Evolutionary conservation across 2,113 vertebrate genomes (phyloP).

Genomic region (Podiceps cristatus): DNA sequence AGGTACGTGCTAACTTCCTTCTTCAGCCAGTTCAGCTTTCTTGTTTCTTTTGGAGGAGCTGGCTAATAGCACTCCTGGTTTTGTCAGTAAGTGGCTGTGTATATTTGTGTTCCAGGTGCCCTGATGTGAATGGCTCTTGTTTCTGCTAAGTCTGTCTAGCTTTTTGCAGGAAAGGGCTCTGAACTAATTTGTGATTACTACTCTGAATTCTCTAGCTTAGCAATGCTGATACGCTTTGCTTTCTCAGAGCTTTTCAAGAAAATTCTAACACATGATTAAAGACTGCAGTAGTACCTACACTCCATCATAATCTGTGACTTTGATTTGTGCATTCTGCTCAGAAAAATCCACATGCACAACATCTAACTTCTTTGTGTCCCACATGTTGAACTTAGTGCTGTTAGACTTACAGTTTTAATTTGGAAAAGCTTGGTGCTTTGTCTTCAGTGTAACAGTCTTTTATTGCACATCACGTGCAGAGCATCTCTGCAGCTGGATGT

Average conservation of each 20-base stretch:
- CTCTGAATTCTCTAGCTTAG: background rate
- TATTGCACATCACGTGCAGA: background rate
- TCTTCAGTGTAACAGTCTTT: background rate
- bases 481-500: background rate
- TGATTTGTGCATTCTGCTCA: background rate
- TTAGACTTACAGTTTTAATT: background rate
- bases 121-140: background rate
- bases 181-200: background rate
- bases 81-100: background rate
- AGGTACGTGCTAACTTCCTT: background rate
- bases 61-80: background rate
- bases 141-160: background rate
- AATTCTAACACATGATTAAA: background rate
- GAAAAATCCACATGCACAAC: background rate
- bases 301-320: background rate
- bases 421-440: background rate
- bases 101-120: background rate
- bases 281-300: background rate
- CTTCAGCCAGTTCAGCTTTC: background rate
- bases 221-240: background rate
- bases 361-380: background rate
- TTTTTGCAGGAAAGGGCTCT: background rate
- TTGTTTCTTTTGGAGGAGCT: background rate
- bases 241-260: background rate
- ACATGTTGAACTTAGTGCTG: background rate